Percentiles rank a stretch among this genome's conserved stretches.
Evolutionary conservation across 1,140 invertebrate genomes (phyloP).

Genomic region (Drosophila prosaltans): DNA sequence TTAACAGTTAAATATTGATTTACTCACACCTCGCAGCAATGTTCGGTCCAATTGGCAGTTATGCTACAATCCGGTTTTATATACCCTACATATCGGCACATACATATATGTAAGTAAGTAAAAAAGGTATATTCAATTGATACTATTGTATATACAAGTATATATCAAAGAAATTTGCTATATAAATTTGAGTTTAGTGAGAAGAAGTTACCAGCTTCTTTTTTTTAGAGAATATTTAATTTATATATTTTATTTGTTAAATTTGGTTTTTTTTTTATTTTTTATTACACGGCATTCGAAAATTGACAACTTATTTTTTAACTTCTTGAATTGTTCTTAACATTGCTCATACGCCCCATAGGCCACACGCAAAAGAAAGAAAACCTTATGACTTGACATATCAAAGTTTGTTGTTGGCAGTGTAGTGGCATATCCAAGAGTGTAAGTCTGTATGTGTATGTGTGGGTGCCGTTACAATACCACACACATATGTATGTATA

Average conservation of each 20-base stretch:
- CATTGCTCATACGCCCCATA: conserved; percentile 5
- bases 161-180: no score
- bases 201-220: no score
- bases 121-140: no score
- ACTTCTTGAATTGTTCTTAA: neutral
- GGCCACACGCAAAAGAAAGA: conserved; percentile 29
- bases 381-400: conserved; percentile 62
- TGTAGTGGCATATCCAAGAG: no score
- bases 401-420: conserved; percentile 21
- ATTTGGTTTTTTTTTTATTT: neutral
- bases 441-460: conserved; percentile 9
- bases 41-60: conserved; percentile 8
- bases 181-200: no score
- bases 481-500: conserved; percentile 28
- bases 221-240: no score
- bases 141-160: no score
- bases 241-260: neutral
- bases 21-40: conserved; percentile 19
- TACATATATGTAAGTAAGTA: no score
- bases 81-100: neutral
- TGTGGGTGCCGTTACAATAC: conserved; percentile 14
- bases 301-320: neutral
- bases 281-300: neutral
- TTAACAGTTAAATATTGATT: conserved; percentile 34
- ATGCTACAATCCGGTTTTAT: conserved; percentile 1